A percentile compares a stretch with the other conserved stretches of the same genome.
phyloP scores from a whole-genome alignment of 30 jellyfish, hydroid and myxozoan genomes.

The Chironex yamaguchii region DNA sequence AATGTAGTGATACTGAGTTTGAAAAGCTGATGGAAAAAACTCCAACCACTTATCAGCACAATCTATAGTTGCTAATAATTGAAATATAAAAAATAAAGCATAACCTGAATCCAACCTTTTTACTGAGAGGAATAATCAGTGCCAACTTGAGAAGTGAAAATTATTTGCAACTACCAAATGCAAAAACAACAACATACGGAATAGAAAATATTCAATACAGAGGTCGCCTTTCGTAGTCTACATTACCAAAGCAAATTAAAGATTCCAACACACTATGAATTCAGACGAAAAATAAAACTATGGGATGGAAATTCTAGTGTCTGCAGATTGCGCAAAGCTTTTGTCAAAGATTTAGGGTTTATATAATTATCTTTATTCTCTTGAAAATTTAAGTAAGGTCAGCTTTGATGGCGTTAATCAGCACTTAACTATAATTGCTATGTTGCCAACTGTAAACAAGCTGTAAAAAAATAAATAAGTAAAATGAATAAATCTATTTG shows the following conservation, averaged over 20 bases:
- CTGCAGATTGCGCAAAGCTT: conserved; percentile 20
- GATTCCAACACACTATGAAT: conserved; percentile 14
- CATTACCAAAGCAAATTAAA: conserved; percentile 14
- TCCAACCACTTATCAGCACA: conserved; percentile 1
- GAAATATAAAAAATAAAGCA: conserved; percentile 3
- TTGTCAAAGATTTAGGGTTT: too few species aligned
- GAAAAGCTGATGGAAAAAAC: background rate
- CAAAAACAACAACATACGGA: conserved; percentile 24
- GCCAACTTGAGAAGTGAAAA: conserved; percentile 42
- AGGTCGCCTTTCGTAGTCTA: conserved; percentile 35
- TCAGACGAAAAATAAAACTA: background rate
- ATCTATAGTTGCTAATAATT: background rate
- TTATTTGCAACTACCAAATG: conserved; percentile 28
- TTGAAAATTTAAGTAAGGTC: too few species aligned
- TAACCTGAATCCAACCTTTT: too few species aligned
- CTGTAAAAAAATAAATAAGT: too few species aligned
- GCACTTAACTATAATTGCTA: too few species aligned
- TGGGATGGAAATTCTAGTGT: conserved; percentile 28
- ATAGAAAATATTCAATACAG: conserved; percentile 34
- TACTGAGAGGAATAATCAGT: conserved; percentile 2
- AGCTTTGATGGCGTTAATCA: too few species aligned
- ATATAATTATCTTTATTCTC: too few species aligned
- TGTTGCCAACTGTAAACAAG: too few species aligned
- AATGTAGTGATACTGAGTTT: background rate
- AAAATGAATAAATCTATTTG: too few species aligned